Evolutionary conservation across 2,797 vertebrate species (phyloP).

Genomic region (Leptoclinus maculatus): DNA sequence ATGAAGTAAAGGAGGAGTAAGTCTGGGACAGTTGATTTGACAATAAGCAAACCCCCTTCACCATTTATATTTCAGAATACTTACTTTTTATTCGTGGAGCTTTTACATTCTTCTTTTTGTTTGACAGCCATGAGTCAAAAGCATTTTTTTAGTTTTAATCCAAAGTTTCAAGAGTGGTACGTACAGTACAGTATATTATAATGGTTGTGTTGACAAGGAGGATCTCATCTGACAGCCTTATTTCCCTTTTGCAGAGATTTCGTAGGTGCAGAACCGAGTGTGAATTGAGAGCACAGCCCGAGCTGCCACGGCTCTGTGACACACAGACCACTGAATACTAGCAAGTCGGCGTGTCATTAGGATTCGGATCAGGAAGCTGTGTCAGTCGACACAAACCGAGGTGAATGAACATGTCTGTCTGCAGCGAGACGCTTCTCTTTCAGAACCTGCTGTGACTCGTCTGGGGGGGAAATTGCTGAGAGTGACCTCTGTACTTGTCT

Average conservation of each 20-base stretch:
- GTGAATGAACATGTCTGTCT: slow-evolving; percentile 84
- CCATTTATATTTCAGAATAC: neutral
- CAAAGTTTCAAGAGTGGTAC: neutral
- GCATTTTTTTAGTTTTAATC: neutral
- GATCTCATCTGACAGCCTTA: slow-evolving; percentile 40
- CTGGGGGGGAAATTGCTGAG: slow-evolving; percentile 68
- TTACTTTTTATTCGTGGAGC: neutral
- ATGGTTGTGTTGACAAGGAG: slow-evolving; percentile 13
- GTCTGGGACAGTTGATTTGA: neutral
- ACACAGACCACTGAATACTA: slow-evolving; percentile 61
- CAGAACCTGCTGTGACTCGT: slow-evolving; percentile 60
- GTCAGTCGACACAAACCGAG: slow-evolving; percentile 74
- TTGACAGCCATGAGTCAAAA: neutral
- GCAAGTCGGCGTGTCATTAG: slow-evolving; percentile 71
- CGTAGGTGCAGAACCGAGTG: slow-evolving; percentile 37
- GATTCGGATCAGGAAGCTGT: slow-evolving; percentile 77
- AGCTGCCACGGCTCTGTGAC: slow-evolving; percentile 64
- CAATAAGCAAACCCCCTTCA: neutral
- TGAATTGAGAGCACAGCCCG: slow-evolving; percentile 61
- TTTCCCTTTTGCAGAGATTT: slow-evolving; percentile 50
- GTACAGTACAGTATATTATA: neutral
- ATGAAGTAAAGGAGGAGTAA: neutral
- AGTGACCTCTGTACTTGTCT: slow-evolving; percentile 67
- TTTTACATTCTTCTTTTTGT: neutral
- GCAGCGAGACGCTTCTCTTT: slow-evolving; percentile 69